Conservation (phyloP, 2,113 vertebrate genomes). For the Ibidorhyncha struthersii region DNA sequence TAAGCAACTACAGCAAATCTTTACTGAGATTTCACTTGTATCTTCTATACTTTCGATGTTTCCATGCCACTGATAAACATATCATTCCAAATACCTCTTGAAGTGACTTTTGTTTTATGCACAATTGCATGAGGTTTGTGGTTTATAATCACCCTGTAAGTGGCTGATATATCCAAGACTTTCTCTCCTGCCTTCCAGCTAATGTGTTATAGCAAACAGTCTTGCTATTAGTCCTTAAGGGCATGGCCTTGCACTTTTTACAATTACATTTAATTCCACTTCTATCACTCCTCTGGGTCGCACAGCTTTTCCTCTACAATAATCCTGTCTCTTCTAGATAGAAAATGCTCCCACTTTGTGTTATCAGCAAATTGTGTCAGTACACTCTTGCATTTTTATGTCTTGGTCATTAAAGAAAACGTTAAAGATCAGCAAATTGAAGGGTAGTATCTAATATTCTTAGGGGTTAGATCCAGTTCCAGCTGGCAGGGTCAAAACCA, state of each 20-base stretch:
- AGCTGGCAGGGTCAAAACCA: neutral
- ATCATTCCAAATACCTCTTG: neutral
- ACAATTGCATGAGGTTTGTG: neutral
- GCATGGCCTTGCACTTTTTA: constrained; percentile 42
- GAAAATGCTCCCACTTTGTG: constrained; percentile 15
- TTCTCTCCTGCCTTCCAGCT: neutral
- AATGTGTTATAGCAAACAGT: neutral
- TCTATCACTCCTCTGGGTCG: constrained; percentile 51
- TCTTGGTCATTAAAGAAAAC: constrained; percentile 4
- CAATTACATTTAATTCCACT: constrained; percentile 51
- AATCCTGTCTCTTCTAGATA: constrained; percentile 29
- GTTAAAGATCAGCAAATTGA: constrained; percentile 27
- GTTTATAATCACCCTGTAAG: neutral
- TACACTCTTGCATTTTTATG: constrained; percentile 14
- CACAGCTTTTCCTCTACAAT: constrained; percentile 52
- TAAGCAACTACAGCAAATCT: neutral
- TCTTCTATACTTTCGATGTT: neutral
- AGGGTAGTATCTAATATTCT: neutral
- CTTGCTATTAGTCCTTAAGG: constrained; percentile 38
- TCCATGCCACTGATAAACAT: neutral
- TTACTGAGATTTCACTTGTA: neutral
- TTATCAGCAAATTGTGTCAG: constrained; percentile 51
- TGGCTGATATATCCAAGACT: neutral
- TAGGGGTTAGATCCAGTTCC: neutral
- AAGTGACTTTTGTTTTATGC: neutral